phyloP scores from a whole-genome alignment of 2,113 vertebrate genomes.

The Zosterops pallidus region DNA sequence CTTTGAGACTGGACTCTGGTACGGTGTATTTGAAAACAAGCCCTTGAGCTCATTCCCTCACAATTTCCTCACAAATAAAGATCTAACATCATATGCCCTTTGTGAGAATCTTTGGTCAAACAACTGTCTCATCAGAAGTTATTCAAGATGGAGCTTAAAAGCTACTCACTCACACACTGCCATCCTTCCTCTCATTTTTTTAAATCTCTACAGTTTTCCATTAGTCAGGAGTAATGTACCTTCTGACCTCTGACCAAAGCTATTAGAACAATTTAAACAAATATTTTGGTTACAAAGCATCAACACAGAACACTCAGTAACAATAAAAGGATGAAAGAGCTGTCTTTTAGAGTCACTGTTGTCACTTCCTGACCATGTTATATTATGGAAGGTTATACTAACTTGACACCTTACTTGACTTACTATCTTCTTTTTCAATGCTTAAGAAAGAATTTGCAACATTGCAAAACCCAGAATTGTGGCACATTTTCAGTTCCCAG shows the following conservation, averaged over 20 bases:
- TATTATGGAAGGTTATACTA: background rate
- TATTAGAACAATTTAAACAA: conserved; percentile 57
- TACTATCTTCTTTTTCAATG: background rate
- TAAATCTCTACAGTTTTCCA: background rate
- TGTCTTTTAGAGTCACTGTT: background rate
- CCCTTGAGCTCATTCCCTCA: background rate
- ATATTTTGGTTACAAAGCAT: conserved; percentile 58
- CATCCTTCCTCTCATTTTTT: background rate
- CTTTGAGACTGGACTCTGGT: background rate
- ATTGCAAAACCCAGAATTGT: background rate
- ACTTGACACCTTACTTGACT: background rate
- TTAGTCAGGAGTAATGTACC: conserved; percentile 11
- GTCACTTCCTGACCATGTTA: conserved; percentile 11
- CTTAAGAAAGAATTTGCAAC: background rate
- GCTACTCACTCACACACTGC: background rate
- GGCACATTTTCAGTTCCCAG: conserved; percentile 2
- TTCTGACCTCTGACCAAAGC: conserved; percentile 43
- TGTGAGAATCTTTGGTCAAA: background rate
- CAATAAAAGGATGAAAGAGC: conserved; percentile 15
- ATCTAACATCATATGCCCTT: background rate
- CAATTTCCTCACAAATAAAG: background rate
- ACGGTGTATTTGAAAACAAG: background rate
- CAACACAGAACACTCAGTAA: conserved; percentile 8
- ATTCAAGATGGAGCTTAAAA: conserved; percentile 1
- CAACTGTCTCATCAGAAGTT: background rate